A percentile compares a stretch with the other conserved stretches of the same genome.
phyloP scores from a whole-genome alignment of 2,113 vertebrate species.

The Sisor rabdophorus region DNA sequence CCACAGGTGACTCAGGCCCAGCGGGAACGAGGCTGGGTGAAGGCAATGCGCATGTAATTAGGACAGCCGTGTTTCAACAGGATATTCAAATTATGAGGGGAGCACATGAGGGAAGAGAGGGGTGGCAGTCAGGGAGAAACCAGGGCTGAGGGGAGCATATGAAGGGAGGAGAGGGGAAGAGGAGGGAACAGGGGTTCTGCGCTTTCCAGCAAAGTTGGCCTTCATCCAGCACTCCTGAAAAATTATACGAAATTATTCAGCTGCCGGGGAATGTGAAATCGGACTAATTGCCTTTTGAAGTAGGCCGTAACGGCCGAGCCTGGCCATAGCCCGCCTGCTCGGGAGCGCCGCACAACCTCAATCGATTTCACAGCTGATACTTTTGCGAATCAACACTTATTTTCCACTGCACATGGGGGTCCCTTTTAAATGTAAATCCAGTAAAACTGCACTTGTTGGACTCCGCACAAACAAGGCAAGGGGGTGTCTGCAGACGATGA shows the following conservation, averaged over 20 bases:
- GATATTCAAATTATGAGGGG: constrained; percentile 78
- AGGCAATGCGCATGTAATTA: constrained; percentile 85
- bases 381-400: constrained; percentile 56
- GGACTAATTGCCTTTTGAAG: constrained; percentile 84
- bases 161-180: constrained; percentile 62
- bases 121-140: constrained; percentile 23
- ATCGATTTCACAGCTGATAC: constrained; percentile 63
- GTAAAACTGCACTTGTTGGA: constrained; percentile 56
- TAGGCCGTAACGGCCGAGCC: constrained; percentile 61
- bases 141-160: constrained; percentile 4
- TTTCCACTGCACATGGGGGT: constrained; percentile 49
- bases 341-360: constrained; percentile 44
- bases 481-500: constrained; percentile 46
- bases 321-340: constrained; percentile 41
- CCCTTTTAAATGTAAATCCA: constrained; percentile 57
- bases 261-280: constrained; percentile 86
- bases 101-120: constrained; percentile 32
- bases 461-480: constrained; percentile 39
- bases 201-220: constrained; percentile 82
- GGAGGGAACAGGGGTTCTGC: constrained; percentile 53
- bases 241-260: constrained; percentile 86
- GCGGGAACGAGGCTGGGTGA: constrained; percentile 70
- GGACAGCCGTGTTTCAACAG: constrained; percentile 81
- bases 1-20: constrained; percentile 82
- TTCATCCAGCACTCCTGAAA: constrained; percentile 77